A percentile compares a stretch with the other conserved stretches of the same genome.
Evolutionary conservation across 2,797 vertebrate genomes (phyloP).

Genomic region (Sylvia borin): DNA sequence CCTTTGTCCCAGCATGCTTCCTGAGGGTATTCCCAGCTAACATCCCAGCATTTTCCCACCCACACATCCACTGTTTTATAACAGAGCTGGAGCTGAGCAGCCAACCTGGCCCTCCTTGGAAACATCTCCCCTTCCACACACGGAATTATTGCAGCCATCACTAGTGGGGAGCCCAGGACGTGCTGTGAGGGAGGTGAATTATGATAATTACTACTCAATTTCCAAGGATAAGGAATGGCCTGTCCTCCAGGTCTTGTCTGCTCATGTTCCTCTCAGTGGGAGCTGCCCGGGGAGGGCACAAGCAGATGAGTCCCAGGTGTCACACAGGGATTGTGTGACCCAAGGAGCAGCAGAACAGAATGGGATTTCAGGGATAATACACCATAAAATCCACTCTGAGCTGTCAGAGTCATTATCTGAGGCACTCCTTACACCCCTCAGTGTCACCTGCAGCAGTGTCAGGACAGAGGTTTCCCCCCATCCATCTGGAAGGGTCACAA

Average conservation of each 20-base stretch:
- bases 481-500: not conserved
- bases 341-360: not conserved
- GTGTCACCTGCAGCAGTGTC: not conserved
- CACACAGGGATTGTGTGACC: accelerated
- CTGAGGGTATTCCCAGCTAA: not conserved
- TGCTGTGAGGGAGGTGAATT: not conserved
- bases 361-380: not conserved
- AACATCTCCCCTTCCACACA: not conserved
- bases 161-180: not conserved
- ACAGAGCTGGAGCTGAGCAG: not conserved
- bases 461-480: not conserved
- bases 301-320: not conserved
- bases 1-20: not conserved
- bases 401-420: not conserved
- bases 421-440: not conserved
- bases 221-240: not conserved
- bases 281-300: not conserved
- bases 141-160: accelerated
- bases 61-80: not conserved
- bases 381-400: not conserved
- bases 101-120: not conserved
- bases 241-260: not conserved
- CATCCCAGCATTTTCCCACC: not conserved
- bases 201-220: not conserved
- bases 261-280: not conserved